A percentile compares a stretch with the other conserved stretches of the same genome.
These are phyloP conservation scores for Spatulosminthurus flaviceps DNA, from an alignment of 2,888 invertebrate species.

Conservation along the genomic window DNA sequence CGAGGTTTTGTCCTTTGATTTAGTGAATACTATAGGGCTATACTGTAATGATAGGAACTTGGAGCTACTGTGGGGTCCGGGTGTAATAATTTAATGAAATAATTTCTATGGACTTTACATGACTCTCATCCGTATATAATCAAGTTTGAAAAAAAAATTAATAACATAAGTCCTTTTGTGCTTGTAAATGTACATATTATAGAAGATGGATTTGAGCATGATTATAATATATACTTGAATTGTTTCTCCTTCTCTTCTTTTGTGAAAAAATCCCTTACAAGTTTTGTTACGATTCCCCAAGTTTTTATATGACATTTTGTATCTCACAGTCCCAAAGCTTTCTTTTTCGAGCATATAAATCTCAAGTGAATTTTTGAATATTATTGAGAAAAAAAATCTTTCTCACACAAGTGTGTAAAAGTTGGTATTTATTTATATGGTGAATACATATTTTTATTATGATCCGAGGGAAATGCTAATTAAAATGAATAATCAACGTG, in stretches of 20 bases:
- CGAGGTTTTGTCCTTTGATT: neutral
- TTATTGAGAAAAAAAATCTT: neutral
- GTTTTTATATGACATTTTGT: neutral
- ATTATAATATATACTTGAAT: no score
- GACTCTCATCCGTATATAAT: slow-evolving; percentile 26
- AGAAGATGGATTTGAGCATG: no score
- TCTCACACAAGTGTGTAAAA: neutral
- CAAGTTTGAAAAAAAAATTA: slow-evolving; percentile 16
- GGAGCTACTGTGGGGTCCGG: slow-evolving; percentile 31
- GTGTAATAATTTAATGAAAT: slow-evolving; percentile 43
- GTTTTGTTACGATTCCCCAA: neutral
- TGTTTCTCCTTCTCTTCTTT: neutral
- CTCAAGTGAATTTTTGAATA: neutral
- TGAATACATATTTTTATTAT: no score
- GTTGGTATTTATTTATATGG: neutral
- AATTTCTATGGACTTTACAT: neutral
- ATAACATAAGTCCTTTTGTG: neutral
- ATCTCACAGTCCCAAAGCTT: neutral
- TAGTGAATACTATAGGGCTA: neutral
- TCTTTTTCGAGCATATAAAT: neutral
- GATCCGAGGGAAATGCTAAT: no score
- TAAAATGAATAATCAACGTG: no score
- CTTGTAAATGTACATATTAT: neutral
- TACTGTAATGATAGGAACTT: neutral
- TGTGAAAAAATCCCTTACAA: no score